Percentiles rank a stretch among this genome's conserved stretches.
phyloP scores from a whole-genome alignment of 2,113 vertebrate species.

The Stigmatopora argus region DNA sequence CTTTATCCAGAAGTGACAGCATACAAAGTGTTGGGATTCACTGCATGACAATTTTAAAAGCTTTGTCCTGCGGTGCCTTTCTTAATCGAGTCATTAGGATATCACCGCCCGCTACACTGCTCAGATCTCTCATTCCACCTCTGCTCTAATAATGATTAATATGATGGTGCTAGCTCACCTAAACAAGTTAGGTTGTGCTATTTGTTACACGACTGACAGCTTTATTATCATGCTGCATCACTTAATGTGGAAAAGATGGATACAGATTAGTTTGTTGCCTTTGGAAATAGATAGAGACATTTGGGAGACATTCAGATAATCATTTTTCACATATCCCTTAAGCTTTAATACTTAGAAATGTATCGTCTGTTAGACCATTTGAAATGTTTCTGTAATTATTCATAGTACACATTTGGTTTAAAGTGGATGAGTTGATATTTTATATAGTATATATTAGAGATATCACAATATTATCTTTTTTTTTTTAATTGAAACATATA shows the following conservation, averaged over 20 bases:
- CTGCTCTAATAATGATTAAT: constrained; percentile 19
- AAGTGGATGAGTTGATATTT: neutral
- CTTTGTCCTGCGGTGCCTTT: constrained; percentile 16
- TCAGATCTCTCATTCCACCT: constrained; percentile 6
- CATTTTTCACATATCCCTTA: constrained; percentile 4
- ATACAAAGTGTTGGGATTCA: neutral
- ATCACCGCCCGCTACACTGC: neutral
- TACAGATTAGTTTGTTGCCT: constrained; percentile 4
- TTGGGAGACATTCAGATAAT: constrained; percentile 6
- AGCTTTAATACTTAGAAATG: neutral
- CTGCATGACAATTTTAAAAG: constrained; percentile 3
- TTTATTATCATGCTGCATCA: constrained; percentile 21
- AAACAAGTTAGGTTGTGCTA: constrained; percentile 14
- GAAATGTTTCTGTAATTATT: neutral
- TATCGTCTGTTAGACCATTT: neutral
- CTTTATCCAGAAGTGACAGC: neutral
- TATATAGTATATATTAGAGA: neutral
- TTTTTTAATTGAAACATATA: neutral
- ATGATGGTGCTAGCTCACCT: constrained; percentile 10
- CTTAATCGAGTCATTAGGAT: constrained; percentile 13
- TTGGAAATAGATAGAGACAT: neutral
- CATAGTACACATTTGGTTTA: neutral
- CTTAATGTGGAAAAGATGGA: constrained; percentile 1
- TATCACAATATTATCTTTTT: too few relatives aligned
- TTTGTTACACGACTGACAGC: constrained; percentile 13